Conservation (phyloP, 2,797 vertebrate genomes). For the Prionace glauca region DNA sequence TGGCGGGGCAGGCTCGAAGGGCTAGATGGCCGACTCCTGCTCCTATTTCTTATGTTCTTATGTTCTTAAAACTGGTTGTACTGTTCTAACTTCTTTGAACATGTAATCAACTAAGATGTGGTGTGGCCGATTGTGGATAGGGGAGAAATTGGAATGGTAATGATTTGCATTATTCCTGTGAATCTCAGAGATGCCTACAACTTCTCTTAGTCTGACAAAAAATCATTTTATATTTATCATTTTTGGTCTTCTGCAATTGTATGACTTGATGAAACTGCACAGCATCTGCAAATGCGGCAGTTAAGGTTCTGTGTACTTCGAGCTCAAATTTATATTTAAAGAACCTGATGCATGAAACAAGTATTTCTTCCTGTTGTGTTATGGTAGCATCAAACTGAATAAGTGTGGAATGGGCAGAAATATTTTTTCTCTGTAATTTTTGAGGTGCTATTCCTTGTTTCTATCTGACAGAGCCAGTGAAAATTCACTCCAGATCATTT, state of each 20-base stretch:
- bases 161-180: background rate
- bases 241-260: background rate
- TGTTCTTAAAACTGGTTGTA: background rate
- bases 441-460: background rate
- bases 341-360: background rate
- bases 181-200: background rate
- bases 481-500: background rate
- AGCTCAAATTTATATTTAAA: background rate
- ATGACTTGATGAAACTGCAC: background rate
- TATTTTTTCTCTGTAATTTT: background rate
- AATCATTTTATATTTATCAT: background rate
- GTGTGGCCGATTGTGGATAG: background rate
- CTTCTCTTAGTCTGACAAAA: background rate
- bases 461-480: background rate
- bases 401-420: background rate
- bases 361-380: background rate
- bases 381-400: background rate
- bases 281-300: background rate
- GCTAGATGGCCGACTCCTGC: no score
- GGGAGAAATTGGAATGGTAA: background rate
- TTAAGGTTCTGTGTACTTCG: background rate
- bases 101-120: background rate
- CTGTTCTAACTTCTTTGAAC: background rate
- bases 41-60: no score
- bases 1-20: no score